Evolutionary conservation across 2,888 invertebrate species (phyloP), one percentile per base, ranked within the genome.

Genomic region (Pemphredon lugubris): DNA sequence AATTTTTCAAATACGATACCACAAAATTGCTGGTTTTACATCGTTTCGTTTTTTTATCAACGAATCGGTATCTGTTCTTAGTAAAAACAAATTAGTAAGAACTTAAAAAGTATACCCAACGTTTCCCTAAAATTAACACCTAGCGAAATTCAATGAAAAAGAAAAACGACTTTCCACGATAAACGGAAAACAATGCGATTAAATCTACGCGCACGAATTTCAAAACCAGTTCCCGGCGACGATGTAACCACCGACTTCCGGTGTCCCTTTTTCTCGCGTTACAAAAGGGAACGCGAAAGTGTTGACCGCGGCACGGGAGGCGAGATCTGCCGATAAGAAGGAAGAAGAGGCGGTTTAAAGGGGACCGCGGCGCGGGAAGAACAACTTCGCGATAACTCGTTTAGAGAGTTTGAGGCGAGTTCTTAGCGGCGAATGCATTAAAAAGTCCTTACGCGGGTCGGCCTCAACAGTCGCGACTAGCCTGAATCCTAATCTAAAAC

Each of bases 401-500:
- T 85, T 81, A 80, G 73, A 65, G 81, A 84, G 83, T 84, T 85
- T 79, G 70, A 79, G 69, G 72, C 75, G 76, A 77, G 82, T 82
- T 83, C 77, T 84, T 81, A 73, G 73, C 77, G 65, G 75, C 75
- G 80, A 83, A 83, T 81, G 81, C 84, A 81, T 86, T 86, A 81
- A 83, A 82, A 81, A 81, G 73, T 81, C 80, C 72, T 73, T 77
- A 75, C 77, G 77, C 76, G 73, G 75, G 42, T 53, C 45, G 30
- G 37, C 47, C 58, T 55, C 57, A 60, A 74, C 63, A 67, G 75
- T 70, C 65, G 75, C 68, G 74, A 67, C 69, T 73, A 54, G 73
- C 80, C 77, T 53, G 77, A 82, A 85, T 85, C 84, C n/a, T 84
- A 85, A 86, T 85, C 81, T 76, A 73, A 81, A 83, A 84, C 79